Evolutionary conservation across 2,113 vertebrate genomes (phyloP).

Genomic region (Microcebus griseorufus): DNA sequence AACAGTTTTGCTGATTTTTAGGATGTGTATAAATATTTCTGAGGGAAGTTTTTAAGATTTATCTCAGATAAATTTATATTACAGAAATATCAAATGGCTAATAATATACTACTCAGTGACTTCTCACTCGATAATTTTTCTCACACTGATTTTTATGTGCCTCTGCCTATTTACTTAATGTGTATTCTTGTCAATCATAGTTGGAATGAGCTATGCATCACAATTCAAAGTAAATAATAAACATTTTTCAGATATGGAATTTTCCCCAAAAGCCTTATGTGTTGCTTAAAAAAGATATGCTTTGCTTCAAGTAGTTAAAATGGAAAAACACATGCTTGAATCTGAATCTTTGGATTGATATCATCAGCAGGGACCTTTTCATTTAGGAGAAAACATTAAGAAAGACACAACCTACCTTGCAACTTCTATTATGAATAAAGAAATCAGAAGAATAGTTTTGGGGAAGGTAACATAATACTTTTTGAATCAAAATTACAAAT

Average conservation of each 20-base stretch:
- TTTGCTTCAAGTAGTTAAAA: conserved; percentile 24
- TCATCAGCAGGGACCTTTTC: neutral
- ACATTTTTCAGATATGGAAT: conserved; percentile 68
- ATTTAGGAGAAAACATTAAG: neutral
- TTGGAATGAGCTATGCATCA: conserved; percentile 58
- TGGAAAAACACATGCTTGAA: neutral
- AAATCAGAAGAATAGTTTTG: neutral
- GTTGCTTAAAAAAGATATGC: conserved; percentile 50
- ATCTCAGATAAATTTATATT: conserved; percentile 31
- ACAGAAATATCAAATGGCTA: conserved; percentile 6
- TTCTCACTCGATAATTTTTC: conserved; percentile 32
- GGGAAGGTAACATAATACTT: neutral
- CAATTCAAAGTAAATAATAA: conserved; percentile 69
- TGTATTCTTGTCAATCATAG: conserved; percentile 68
- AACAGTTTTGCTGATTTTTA: conserved; percentile 16
- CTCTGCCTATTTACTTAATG: conserved; percentile 33
- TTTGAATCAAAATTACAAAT: neutral
- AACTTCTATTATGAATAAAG: neutral
- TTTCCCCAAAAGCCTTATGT: conserved; percentile 48
- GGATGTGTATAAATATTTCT: neutral
- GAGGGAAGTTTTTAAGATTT: neutral
- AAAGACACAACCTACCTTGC: neutral
- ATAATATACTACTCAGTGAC: neutral
- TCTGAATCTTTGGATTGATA: neutral
- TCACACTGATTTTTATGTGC: conserved; percentile 22